Conservation (phyloP, 2,113 vertebrate genomes). For the Paratilapia polleni region DNA sequence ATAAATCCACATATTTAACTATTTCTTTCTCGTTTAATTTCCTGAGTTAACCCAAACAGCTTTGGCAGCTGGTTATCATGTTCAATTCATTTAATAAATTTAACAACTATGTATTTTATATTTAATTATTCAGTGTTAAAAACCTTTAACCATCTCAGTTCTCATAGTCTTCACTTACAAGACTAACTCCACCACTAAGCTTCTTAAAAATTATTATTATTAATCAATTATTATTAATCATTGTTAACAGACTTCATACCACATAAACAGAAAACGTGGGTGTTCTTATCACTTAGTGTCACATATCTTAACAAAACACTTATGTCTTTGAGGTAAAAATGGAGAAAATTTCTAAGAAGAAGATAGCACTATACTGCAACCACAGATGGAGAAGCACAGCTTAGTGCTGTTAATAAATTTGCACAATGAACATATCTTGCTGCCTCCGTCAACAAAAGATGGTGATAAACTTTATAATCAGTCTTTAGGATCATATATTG, state of each 20-base stretch:
- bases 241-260: not conserved
- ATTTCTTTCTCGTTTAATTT: accelerated
- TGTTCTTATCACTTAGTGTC: not conserved
- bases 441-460: not conserved
- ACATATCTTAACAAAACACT: no score
- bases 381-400: not conserved
- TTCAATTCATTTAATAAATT: not conserved
- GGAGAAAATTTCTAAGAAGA: not conserved
- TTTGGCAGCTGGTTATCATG: not conserved
- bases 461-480: not conserved
- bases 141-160: not conserved
- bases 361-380: not conserved
- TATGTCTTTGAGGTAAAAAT: not conserved
- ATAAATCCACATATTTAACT: not conserved
- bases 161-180: not conserved
- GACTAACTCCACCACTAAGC: not conserved
- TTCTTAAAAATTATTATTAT: not conserved
- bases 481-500: no score
- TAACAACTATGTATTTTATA: not conserved
- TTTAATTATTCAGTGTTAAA: not conserved
- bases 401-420: not conserved
- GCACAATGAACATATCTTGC: not conserved
- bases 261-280: not conserved
- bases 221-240: no score
- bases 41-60: not conserved